Evolutionary conservation across 2,888 invertebrate species (phyloP), one percentile per base, ranked within the genome.

Genomic region (Drosophila hamatofila): DNA sequence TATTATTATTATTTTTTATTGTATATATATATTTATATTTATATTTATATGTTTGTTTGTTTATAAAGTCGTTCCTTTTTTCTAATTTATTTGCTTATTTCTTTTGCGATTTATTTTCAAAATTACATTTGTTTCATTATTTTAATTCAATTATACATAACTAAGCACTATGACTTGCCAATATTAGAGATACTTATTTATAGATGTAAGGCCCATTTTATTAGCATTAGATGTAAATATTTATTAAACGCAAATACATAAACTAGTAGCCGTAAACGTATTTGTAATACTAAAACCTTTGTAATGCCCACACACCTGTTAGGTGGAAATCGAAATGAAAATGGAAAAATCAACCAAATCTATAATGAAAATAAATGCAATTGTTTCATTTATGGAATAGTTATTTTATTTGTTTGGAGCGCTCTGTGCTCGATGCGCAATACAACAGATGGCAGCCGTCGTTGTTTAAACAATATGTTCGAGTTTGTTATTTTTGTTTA

Each of bases 391-490:
- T 62, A 41, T 58, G 52, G 62, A 66, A 71, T 73, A 62, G 39
- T 62, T 27, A 21, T 61, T 76, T 81, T 74, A 79, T 81, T 74
- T 66, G 59, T 49, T 59, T 61, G 62, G 51, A 68, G 56, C 62
- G 58, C 55, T 75, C 49, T 14, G 51, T 67, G 48, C 7, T 73
- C 58, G 57, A n/a, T 55, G 60, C 58, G 82, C 61, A 75, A 66
- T 69, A 56, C 52, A 77, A 67, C 83, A 83, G 59, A 81, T 77
- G 84, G 62, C 62, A 69, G 63, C 51, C 66, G 57, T 66, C 55
- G 62, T 68, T 80, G 72, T 81, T 86, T 83, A 83, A 52, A 52
- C 51, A 35, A 52, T 35, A 1, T 21, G 4, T 35, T 51, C 16
- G 23, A 23, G 9, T 23, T 51, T 2, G 7, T 18, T 49, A 7